phyloP scores from a whole-genome alignment of 2,113 vertebrate genomes.

The Neoarius graeffei region DNA sequence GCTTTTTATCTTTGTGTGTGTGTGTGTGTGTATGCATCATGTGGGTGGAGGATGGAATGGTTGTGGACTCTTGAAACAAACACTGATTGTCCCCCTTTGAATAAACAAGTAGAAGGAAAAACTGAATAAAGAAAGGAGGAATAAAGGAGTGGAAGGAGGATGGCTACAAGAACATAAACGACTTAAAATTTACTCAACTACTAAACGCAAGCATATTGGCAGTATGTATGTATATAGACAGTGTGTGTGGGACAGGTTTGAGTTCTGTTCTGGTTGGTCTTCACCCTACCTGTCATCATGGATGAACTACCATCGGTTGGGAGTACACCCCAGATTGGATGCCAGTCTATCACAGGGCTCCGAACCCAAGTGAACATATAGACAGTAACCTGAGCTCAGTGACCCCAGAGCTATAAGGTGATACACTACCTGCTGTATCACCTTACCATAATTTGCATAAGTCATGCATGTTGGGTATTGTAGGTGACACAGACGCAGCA shows the following conservation, averaged over 20 bases:
- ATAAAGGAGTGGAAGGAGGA: slow-evolving; percentile 16
- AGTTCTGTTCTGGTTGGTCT: not conserved
- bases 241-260: not conserved
- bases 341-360: not conserved
- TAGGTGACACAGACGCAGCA: not conserved
- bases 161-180: not conserved
- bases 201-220: not conserved
- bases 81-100: slow-evolving; percentile 34
- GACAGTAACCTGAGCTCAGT: not conserved
- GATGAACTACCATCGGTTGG: not conserved
- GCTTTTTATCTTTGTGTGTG: not conserved
- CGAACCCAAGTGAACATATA: not conserved
- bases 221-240: not conserved
- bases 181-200: not conserved
- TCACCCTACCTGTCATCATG: not conserved
- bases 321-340: not conserved
- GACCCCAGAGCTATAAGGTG: not conserved
- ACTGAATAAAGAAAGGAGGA: not conserved
- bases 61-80: slow-evolving; percentile 42
- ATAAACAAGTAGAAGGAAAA: not conserved
- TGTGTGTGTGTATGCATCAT: slow-evolving; percentile 25
- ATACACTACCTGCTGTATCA: not conserved
- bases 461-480: not conserved
- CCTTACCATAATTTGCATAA: not conserved
- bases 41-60: slow-evolving; percentile 21